Percentiles rank a stretch among this genome's conserved stretches.
Evolutionary conservation across 2,888 invertebrate species (phyloP).

Genomic region (Poecilus cupreus): DNA sequence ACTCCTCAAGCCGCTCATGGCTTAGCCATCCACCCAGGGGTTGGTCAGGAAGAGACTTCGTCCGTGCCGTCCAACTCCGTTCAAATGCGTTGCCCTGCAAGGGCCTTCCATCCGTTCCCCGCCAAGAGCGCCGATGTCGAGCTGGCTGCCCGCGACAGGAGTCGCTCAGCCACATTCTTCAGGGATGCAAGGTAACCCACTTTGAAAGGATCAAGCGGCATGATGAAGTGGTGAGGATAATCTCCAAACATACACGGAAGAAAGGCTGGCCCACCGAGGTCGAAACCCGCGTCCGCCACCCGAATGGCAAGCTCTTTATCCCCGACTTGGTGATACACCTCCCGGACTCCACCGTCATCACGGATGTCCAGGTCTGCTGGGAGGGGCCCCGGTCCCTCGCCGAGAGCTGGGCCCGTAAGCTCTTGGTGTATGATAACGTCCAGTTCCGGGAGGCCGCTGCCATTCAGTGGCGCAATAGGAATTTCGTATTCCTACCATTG

Average conservation of each 20-base stretch:
- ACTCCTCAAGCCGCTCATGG: constrained; percentile 51
- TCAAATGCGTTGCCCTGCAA: constrained; percentile 63
- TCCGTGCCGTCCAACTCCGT: constrained; percentile 63
- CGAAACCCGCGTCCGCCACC: constrained; percentile 20
- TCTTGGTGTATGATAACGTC: constrained; percentile 13
- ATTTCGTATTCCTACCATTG: constrained; percentile 2
- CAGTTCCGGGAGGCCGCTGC: constrained; percentile 7
- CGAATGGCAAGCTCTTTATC: background rate
- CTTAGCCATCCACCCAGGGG: constrained; percentile 60
- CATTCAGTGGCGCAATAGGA: background rate
- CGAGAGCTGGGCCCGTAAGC: constrained; percentile 21
- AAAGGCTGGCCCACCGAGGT: background rate
- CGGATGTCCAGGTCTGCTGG: constrained; percentile 52
- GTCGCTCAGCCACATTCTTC: constrained; percentile 63
- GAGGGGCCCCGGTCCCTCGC: constrained; percentile 37
- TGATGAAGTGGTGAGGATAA: constrained; percentile 45
- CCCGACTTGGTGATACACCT: constrained; percentile 9
- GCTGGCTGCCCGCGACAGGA: constrained; percentile 62
- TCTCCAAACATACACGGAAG: background rate
- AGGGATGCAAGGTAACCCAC: constrained; percentile 63
- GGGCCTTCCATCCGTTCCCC: constrained; percentile 63
- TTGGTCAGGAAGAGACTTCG: constrained; percentile 65
- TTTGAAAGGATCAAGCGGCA: constrained; percentile 60
- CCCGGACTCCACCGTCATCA: background rate
- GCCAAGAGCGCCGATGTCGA: constrained; percentile 60